Evolutionary conservation across 1,140 invertebrate species (phyloP), one percentile per base, ranked within the genome.

Genomic region (Conus ventricosus): DNA sequence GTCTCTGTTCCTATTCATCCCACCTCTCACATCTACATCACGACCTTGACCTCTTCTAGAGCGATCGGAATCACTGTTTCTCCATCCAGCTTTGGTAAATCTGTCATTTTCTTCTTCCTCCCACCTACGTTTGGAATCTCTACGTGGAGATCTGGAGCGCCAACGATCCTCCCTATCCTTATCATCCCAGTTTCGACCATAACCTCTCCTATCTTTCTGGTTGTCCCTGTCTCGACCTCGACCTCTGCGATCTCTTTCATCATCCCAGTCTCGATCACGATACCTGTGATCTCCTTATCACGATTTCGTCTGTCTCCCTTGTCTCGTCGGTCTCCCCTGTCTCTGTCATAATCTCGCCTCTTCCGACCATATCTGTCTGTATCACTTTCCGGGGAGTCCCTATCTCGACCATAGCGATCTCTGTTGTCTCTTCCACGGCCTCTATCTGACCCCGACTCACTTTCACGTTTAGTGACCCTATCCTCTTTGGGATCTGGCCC

Each of bases 331-430:
- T 60, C 57, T 60, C 57, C 57, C 20, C 67, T 71, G 67, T 71
- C 67, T 23, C 67, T 71, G 67, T 71, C 67, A 20, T n/a, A 25
- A 13, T 86, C 67, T 13, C 63, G 55, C 11, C 78, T 20, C 23
- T 87, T 67, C 13, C 63, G 75, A 51, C 88, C 85, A 53, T 76
- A 84, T 11, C 25, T 51, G 23, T 89, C 85, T 39, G 63, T 84
- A 20, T 87, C 84, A 55, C 67, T 81, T 5, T 80, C 76, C 11
- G 76, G 57, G 53, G 51, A 67, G 57, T 88, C 88, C n/a, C 87
- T 85, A 39, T 75, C 75, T 81, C 84, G 86, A 51, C 84, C 54
- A 89, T 81, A 92, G 94, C 91, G 85, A 93, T 85, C 90, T 87
- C 82, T 82, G 87, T 27, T 57, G 51, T 85, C 92, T 87, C 81